Evolutionary conservation across 2,888 invertebrate genomes (phyloP).

Genomic region (Orthosia cruda): DNA sequence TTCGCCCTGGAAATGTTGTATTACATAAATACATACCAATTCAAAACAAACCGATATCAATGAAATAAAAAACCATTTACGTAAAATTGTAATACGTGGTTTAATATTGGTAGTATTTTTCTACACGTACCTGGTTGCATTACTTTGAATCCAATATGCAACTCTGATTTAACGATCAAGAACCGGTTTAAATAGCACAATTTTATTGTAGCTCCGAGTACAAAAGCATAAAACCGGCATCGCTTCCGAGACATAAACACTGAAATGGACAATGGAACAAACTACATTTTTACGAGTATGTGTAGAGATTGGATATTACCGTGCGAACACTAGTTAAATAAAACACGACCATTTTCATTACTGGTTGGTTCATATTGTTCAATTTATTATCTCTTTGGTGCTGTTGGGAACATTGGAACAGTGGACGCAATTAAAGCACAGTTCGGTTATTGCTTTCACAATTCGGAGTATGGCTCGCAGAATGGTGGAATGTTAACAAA

Average conservation of each 20-base stretch:
- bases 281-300: slow-evolving; percentile 30
- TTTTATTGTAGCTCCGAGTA: slow-evolving; percentile 17
- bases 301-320: slow-evolving; percentile 13
- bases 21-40: background rate
- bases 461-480: slow-evolving; percentile 1
- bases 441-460: slow-evolving; percentile 33
- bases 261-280: slow-evolving; percentile 30
- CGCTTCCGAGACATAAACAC: slow-evolving; percentile 12
- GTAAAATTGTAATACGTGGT: too few relatives aligned
- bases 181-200: background rate
- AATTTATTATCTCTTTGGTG: slow-evolving; percentile 27
- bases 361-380: slow-evolving; percentile 2
- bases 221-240: background rate
- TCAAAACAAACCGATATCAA: too few relatives aligned
- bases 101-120: slow-evolving; percentile 21
- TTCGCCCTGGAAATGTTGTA: background rate
- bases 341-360: slow-evolving; percentile 22
- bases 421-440: slow-evolving; percentile 18
- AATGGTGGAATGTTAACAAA: slow-evolving; percentile 10
- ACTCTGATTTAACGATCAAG: background rate
- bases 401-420: slow-evolving; percentile 13
- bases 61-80: too few relatives aligned
- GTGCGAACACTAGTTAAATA: slow-evolving; percentile 10
- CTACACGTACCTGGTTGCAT: background rate
- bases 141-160: background rate